phyloP scores from a whole-genome alignment of 2,113 vertebrate species.

The Beaufortia kweichowensis region DNA sequence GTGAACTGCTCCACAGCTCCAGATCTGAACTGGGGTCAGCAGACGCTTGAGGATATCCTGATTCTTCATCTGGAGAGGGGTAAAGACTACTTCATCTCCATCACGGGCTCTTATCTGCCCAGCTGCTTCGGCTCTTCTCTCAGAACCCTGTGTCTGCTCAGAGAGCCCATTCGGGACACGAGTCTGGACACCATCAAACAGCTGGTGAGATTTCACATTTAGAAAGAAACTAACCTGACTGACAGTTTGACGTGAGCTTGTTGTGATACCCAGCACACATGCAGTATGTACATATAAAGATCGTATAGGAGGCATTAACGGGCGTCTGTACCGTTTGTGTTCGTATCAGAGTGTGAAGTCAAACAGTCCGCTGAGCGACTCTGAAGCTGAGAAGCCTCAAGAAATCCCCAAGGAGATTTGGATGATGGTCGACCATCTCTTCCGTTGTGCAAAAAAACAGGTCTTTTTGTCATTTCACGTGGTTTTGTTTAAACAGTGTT shows the following conservation, averaged over 20 bases:
- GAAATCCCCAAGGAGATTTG: constrained; percentile 94
- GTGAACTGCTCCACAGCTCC: constrained; percentile 92
- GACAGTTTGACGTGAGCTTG: too few relatives aligned
- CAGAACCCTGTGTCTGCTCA: constrained; percentile 81
- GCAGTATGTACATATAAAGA: too few relatives aligned
- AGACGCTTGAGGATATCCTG: constrained; percentile 92
- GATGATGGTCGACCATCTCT: constrained; percentile 95
- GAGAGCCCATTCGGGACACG: constrained; percentile 88
- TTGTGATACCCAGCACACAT: too few relatives aligned
- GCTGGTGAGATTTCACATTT: constrained; percentile 79
- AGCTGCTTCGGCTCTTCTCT: constrained; percentile 92
- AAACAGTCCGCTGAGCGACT: constrained; percentile 50
- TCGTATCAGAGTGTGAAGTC: constrained; percentile 70
- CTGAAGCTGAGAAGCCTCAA: constrained; percentile 76
- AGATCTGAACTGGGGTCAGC: constrained; percentile 81
- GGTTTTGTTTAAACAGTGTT: neutral
- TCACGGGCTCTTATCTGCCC: constrained; percentile 89
- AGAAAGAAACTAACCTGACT: too few relatives aligned
- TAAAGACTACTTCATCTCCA: constrained; percentile 93
- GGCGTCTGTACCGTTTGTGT: constrained; percentile 21
- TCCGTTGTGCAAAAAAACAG: constrained; percentile 85
- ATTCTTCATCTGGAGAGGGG: constrained; percentile 89
- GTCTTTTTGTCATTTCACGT: constrained; percentile 65
- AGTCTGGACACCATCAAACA: constrained; percentile 73
- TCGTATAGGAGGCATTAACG: neutral